phyloP scores from a whole-genome alignment of 2,888 invertebrate species.

The Xylota segnis region DNA sequence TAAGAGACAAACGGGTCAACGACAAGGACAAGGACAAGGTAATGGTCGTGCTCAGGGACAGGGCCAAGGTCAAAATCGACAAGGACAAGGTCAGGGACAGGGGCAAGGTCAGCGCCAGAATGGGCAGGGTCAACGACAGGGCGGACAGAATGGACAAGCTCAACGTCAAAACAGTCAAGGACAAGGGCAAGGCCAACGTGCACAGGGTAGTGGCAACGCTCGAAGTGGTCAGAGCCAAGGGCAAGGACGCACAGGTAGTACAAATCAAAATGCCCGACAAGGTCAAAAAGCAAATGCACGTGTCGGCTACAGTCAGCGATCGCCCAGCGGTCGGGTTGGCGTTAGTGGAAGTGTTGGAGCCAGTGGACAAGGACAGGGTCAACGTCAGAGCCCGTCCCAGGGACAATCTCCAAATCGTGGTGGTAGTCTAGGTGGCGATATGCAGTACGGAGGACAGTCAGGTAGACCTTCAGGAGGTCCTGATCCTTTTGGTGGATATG shows the following conservation, averaged over 20 bases:
- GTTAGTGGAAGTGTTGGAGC: background rate
- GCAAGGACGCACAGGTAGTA: background rate
- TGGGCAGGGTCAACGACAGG: background rate
- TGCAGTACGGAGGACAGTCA: background rate
- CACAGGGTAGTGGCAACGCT: background rate
- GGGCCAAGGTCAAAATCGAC: constrained; percentile 9
- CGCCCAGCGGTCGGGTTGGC: constrained; percentile 17
- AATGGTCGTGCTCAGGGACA: constrained; percentile 8
- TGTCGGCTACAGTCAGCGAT: constrained; percentile 40
- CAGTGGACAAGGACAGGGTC: background rate
- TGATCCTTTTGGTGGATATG: background rate
- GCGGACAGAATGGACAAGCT: background rate
- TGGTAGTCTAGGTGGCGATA: constrained; percentile 3
- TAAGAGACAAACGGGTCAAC: background rate
- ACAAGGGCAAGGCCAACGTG: background rate
- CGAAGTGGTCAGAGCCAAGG: constrained; percentile 5
- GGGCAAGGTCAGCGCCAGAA: constrained; percentile 4
- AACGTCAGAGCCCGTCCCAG: background rate
- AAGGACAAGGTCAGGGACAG: background rate
- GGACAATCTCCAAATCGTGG: constrained; percentile 7
- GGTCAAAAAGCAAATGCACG: background rate
- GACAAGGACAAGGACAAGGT: constrained; percentile 10
- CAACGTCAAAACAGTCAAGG: background rate
- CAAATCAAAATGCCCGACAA: background rate
- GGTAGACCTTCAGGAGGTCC: background rate